Base-by-base conservation (phyloP, 2,797 vertebrate genomes). In the Periparus ater region DNA sequence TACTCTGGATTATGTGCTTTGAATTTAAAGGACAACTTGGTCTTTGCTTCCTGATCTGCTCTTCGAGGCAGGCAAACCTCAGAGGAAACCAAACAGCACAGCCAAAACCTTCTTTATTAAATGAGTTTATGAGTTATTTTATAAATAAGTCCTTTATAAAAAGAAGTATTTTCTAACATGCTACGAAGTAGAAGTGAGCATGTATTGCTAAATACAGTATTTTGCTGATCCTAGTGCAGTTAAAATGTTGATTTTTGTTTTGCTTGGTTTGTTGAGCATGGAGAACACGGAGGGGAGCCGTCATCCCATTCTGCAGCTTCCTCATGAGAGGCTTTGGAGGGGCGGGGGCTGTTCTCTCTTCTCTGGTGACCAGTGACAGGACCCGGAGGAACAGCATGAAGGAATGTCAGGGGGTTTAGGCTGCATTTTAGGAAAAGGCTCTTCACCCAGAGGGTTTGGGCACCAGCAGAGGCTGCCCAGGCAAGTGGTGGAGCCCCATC, bases 261-360 rank as follows among this genome's bases (percentile, higher is more conserved):
- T 34, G 13, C 13, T 53, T n/a, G 17, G 25, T 77, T 58, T 38
- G 29, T 40, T 26, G n/a, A 78, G 60, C 30, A 45, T 53, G 73
- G 6, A 60, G 30, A n/a, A 60, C 45, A 20, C 25, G 8, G 40
- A 72, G 8, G 51, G 18, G 45, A 84, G 34, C 30, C 9, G 42
- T 60, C 53, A 20, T 4, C 0, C 1, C 1, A 0, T 38, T 29
- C 44, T 51, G 25, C 29, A 45, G 13, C 8, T 57, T 38, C 71
- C 23, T 50, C 19, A 6, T 0, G 42, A 25, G 34, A 25, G 42
- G 20, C 14, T 2, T 8, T 13, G 25, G 8, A 66, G 54, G n/a
- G 62, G 40, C 47, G 11, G 54, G 25, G 61, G 30, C 58, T 72
- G 55, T 15, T 68, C 54, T 40, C 10, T 23, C 8, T 34, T 34